Evolutionary conservation across 2,888 invertebrate species (phyloP).

Genomic region (Nomada lathburiana): DNA sequence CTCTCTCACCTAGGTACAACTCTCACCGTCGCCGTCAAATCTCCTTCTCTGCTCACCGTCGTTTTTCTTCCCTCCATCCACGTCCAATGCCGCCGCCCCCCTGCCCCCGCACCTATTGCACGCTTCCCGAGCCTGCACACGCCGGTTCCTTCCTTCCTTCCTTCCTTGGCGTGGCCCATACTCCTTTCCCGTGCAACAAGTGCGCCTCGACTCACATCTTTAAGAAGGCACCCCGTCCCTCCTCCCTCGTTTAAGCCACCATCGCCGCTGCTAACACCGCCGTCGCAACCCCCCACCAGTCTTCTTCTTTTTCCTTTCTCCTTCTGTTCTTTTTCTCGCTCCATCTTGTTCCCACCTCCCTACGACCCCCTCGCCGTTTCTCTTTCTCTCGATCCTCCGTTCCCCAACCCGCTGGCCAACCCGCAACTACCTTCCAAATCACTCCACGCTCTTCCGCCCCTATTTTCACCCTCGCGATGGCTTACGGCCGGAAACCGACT

Average conservation of each 20-base stretch:
- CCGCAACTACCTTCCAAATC: constrained; percentile 66
- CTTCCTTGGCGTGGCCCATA: constrained; percentile 58
- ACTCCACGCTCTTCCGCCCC: constrained; percentile 53
- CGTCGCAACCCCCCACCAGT: constrained; percentile 20
- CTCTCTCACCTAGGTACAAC: constrained; percentile 43
- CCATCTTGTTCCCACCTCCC: not conserved
- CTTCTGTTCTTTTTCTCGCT: constrained; percentile 1
- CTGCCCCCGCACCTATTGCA: constrained; percentile 35
- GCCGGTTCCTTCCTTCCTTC: constrained; percentile 69
- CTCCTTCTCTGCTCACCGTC: constrained; percentile 48
- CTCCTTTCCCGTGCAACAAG: constrained; percentile 80
- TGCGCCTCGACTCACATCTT: constrained; percentile 81
- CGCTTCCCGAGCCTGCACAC: constrained; percentile 57
- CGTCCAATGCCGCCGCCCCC: constrained; percentile 39
- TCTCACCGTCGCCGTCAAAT: constrained; percentile 60
- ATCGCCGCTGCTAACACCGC: constrained; percentile 51
- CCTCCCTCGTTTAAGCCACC: constrained; percentile 60
- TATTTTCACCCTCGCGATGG: constrained; percentile 52
- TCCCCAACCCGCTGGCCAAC: constrained; percentile 18
- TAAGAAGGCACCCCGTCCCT: constrained; percentile 75
- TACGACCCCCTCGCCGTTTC: not conserved
- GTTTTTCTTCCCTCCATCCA: constrained; percentile 63
- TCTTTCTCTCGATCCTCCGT: not conserved
- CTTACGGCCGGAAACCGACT: constrained; percentile 46
- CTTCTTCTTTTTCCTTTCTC: constrained; percentile 10